Conservation (phyloP, 1,140 invertebrate species). For the Kradibia gibbosae region DNA sequence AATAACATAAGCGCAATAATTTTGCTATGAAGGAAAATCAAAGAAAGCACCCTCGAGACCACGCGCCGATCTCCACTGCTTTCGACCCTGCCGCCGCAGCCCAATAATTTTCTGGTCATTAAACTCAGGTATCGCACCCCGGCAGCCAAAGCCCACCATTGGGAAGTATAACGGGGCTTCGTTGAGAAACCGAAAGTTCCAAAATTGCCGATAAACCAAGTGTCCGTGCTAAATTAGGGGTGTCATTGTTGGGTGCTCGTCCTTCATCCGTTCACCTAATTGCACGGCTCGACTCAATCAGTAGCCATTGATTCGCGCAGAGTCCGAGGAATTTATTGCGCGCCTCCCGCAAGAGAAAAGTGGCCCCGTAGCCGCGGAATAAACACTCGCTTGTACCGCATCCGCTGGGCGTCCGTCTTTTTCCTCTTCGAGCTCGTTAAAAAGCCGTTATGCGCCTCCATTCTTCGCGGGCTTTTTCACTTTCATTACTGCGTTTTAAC, state of each 20-base stretch:
- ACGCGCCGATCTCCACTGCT: no score
- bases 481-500: background rate
- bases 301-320: conserved; percentile 52
- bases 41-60: background rate
- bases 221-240: conserved; percentile 53
- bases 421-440: background rate
- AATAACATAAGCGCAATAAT: background rate
- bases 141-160: background rate
- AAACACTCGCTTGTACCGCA: background rate
- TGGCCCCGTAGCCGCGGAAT: background rate
- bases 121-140: background rate
- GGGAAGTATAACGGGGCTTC: background rate
- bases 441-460: background rate
- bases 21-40: background rate
- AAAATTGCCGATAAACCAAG: background rate
- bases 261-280: conserved; percentile 47
- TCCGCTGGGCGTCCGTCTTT: background rate
- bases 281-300: conserved; percentile 54
- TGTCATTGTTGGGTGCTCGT: conserved; percentile 51
- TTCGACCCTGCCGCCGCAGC: background rate
- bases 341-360: background rate
- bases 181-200: background rate
- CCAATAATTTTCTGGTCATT: conserved; percentile 4
- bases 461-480: background rate
- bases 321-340: no score